Evolutionary conservation across 2,113 vertebrate genomes (phyloP).

Genomic region (Poeciliopsis prolifica): DNA sequence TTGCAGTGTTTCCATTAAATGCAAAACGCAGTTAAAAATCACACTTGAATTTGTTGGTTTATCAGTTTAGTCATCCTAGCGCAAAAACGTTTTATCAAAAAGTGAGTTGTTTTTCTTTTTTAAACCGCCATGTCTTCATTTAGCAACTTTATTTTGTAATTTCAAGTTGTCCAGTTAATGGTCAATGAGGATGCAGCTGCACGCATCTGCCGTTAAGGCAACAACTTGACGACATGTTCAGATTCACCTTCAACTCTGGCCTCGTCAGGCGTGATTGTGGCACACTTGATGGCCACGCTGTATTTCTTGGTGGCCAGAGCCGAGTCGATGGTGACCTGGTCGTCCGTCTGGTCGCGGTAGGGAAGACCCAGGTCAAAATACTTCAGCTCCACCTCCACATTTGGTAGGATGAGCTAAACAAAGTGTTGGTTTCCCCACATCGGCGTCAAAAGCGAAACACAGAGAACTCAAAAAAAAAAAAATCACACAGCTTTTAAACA

Average conservation of each 20-base stretch:
- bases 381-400: conserved; percentile 91
- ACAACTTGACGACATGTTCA: neutral
- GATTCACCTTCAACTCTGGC: conserved; percentile 88
- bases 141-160: too few species aligned
- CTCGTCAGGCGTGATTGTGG: conserved; percentile 96
- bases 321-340: conserved; percentile 96
- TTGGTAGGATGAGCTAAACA: conserved; percentile 89
- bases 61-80: too few species aligned
- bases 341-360: conserved; percentile 88
- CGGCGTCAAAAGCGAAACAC: neutral
- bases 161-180: too few species aligned
- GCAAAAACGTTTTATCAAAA: too few species aligned
- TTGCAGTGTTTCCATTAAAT: too few species aligned
- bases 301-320: conserved; percentile 93
- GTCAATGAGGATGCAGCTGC: too few species aligned
- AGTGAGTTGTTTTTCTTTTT: too few species aligned
- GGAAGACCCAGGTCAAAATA: conserved; percentile 95
- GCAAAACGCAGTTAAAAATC: too few species aligned
- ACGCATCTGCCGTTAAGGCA: too few species aligned
- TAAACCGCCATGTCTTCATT: too few species aligned
- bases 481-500: neutral
- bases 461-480: neutral
- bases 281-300: conserved; percentile 93
- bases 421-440: neutral
- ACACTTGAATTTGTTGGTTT: too few species aligned